A percentile compares a stretch with the other conserved stretches of the same genome.
Conservation (phyloP, 1,140 invertebrate species). For the Drosophila ficusphila region DNA sequence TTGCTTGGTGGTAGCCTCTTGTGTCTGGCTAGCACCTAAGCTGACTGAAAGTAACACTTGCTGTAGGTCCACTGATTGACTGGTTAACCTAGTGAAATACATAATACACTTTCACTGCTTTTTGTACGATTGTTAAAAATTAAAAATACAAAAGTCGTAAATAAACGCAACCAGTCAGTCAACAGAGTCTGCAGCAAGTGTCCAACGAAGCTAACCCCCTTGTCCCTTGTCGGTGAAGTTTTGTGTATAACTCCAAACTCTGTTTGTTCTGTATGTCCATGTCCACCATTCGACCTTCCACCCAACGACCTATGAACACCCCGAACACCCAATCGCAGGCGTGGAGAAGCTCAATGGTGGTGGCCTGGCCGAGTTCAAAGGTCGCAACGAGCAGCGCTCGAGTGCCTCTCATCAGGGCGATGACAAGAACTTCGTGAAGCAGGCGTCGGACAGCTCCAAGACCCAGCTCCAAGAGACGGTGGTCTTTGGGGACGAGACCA, state of each 20-base stretch:
- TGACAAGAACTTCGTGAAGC: constrained; percentile 87
- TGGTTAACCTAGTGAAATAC: background rate
- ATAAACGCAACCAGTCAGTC: background rate
- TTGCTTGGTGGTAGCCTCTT: background rate
- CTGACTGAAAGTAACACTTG: background rate
- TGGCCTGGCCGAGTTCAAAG: constrained; percentile 86
- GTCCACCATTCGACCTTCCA: constrained; percentile 32
- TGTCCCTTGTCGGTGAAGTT: constrained; percentile 30
- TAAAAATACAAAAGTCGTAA: no score
- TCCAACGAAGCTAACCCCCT: constrained; percentile 21
- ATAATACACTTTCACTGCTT: no score
- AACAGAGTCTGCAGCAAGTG: background rate
- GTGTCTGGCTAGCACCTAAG: constrained; percentile 2
- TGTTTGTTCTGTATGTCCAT: constrained; percentile 63
- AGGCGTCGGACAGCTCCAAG: constrained; percentile 86
- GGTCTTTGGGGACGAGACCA: constrained; percentile 85
- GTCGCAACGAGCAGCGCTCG: constrained; percentile 86
- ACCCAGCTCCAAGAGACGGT: constrained; percentile 87
- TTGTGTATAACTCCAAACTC: constrained; percentile 40
- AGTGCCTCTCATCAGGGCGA: constrained; percentile 87
- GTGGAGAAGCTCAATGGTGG: constrained; percentile 87
- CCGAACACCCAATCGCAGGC: constrained; percentile 72
- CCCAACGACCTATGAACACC: constrained; percentile 17
- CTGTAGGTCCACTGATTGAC: background rate
- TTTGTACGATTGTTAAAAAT: no score